Evolutionary conservation across 2,797 vertebrate species (phyloP).

Genomic region (Macroramphosus scolopax): DNA sequence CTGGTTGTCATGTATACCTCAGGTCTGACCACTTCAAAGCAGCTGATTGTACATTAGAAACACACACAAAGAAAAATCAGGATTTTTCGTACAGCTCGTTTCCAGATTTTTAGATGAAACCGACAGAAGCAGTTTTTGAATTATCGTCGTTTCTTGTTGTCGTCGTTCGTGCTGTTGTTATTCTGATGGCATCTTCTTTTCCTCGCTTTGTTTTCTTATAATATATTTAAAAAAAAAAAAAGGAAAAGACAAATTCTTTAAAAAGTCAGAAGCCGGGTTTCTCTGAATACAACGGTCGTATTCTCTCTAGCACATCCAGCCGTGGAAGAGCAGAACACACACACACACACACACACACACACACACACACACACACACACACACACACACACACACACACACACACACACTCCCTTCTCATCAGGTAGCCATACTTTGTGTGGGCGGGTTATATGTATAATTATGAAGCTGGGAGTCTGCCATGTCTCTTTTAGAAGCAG

Average conservation of each 20-base stretch:
- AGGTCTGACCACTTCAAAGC: slow-evolving; percentile 79
- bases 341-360: slow-evolving; percentile 28
- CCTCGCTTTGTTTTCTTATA: slow-evolving; percentile 37
- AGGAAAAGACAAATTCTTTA: slow-evolving; percentile 34
- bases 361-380: slow-evolving; percentile 28
- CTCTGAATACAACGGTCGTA: slow-evolving; percentile 65
- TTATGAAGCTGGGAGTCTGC: slow-evolving; percentile 67
- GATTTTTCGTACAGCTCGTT: slow-evolving; percentile 70
- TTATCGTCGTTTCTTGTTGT: slow-evolving; percentile 33
- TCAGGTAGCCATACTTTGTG: slow-evolving; percentile 72
- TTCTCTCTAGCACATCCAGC: slow-evolving; percentile 67
- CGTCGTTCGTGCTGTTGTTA: slow-evolving; percentile 44
- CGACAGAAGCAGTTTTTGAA: slow-evolving; percentile 62
- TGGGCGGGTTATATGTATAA: slow-evolving; percentile 69
- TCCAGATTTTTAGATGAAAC: slow-evolving; percentile 61
- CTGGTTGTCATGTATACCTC: slow-evolving; percentile 80
- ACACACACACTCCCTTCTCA: slow-evolving; percentile 50
- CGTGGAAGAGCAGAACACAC: too few species aligned
- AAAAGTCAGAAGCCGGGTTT: slow-evolving; percentile 66
- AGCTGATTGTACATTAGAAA: slow-evolving; percentile 78
- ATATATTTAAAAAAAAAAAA: too few species aligned
- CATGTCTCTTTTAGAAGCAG: slow-evolving; percentile 66
- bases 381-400: slow-evolving; percentile 23
- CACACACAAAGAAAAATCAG: slow-evolving; percentile 67
- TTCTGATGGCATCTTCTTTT: slow-evolving; percentile 32